A percentile compares a stretch with the other conserved stretches of the same genome.
Conservation (phyloP, 2,888 invertebrate species). For the Eupithecia centaureata region DNA sequence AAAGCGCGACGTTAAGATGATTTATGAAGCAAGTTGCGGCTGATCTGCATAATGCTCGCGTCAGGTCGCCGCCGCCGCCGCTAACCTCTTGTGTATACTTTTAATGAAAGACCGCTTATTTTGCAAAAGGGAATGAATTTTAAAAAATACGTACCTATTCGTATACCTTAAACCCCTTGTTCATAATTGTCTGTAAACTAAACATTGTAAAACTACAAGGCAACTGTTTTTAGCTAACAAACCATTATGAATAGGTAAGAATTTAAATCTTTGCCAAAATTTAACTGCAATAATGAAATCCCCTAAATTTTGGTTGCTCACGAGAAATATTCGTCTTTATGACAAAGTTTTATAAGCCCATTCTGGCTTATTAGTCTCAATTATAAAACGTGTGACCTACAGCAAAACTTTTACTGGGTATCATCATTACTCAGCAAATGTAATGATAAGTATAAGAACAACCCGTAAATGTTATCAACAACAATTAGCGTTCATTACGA, state of each 20-base stretch:
- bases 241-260: background rate
- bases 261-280: background rate
- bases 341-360: background rate
- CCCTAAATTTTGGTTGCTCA: background rate
- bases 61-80: conserved; percentile 13
- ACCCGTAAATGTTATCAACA: background rate
- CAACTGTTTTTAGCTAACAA: too few species aligned
- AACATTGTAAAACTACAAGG: too few species aligned
- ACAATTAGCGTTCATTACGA: conserved; percentile 21
- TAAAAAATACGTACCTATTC: too few species aligned
- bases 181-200: too few species aligned
- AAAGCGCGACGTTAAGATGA: conserved; percentile 55
- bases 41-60: conserved; percentile 58
- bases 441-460: background rate
- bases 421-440: background rate
- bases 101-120: background rate
- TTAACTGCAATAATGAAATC: background rate
- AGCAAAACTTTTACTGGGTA: background rate
- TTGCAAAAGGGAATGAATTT: background rate
- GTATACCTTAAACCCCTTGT: too few species aligned
- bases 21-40: conserved; percentile 54
- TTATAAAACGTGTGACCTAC: background rate
- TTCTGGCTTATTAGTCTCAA: background rate
- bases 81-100: background rate
- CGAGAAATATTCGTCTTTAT: background rate